Percentiles rank a stretch among this genome's conserved stretches.
Evolutionary conservation across 1,140 invertebrate genomes (phyloP).

Genomic region (Mactra quadrangularis): DNA sequence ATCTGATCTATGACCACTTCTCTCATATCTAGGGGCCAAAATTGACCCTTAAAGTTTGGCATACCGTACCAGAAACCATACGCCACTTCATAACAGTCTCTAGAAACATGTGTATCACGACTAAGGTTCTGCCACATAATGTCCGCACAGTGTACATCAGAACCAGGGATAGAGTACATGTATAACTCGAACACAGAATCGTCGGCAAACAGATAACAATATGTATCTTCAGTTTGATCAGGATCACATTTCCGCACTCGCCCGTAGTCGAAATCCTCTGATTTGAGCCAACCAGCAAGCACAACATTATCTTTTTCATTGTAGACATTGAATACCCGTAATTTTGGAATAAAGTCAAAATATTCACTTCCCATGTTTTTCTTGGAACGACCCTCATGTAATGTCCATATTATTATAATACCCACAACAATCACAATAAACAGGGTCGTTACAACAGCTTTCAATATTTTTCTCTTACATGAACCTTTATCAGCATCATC

Average conservation of each 20-base stretch:
- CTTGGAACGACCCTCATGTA: slow-evolving; percentile 54
- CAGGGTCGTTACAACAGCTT: slow-evolving; percentile 41
- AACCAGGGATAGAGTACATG: slow-evolving; percentile 2
- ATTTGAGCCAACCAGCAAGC: slow-evolving; percentile 40
- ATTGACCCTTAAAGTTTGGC: slow-evolving; percentile 44
- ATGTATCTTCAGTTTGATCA: slow-evolving; percentile 25
- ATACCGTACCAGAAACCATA: slow-evolving; percentile 53
- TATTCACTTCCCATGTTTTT: slow-evolving; percentile 60
- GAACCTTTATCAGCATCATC: slow-evolving; percentile 14
- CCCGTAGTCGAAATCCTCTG: slow-evolving; percentile 12
- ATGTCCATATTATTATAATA: slow-evolving; percentile 48
- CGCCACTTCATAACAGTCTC: slow-evolving; percentile 54
- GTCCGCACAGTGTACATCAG: slow-evolving; percentile 53
- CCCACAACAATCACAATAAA: slow-evolving; percentile 59
- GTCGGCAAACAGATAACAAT: slow-evolving; percentile 52
- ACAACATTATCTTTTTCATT: slow-evolving; percentile 55
- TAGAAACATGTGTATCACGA: not conserved
- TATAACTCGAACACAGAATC: slow-evolving; percentile 33
- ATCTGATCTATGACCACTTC: slow-evolving; percentile 3
- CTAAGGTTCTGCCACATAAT: slow-evolving; percentile 48
- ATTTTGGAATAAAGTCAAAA: slow-evolving; percentile 58
- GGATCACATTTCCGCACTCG: slow-evolving; percentile 44
- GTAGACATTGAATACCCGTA: slow-evolving; percentile 48
- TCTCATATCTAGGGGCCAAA: slow-evolving; percentile 48
- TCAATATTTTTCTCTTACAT: slow-evolving; percentile 48